These are phyloP conservation scores for Sparus aurata DNA, from an alignment of 2,797 vertebrate species.

Conservation along the genomic window DNA sequence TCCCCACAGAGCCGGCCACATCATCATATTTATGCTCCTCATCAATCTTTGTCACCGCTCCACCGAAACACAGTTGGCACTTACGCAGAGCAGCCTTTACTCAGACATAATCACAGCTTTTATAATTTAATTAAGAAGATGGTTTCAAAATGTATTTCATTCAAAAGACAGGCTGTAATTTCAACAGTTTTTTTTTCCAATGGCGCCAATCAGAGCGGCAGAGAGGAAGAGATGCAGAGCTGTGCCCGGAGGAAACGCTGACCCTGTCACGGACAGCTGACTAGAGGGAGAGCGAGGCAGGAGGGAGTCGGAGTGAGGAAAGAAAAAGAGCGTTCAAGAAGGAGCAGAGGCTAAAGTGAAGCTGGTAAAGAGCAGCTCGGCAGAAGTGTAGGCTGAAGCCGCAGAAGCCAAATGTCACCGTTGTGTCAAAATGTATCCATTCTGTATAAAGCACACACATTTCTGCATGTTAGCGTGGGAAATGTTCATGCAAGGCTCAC, in stretches of 20 bases:
- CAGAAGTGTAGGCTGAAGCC: constrained; percentile 25
- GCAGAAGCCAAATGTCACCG: constrained; percentile 43
- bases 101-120: constrained; percentile 50
- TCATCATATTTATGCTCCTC: constrained; percentile 1
- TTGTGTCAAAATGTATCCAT: constrained; percentile 25
- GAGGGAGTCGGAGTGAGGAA: constrained; percentile 20
- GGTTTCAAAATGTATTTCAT: constrained; percentile 38
- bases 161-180: constrained; percentile 37
- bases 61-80: not conserved
- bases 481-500: not conserved
- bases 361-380: constrained; percentile 17
- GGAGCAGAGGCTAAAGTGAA: constrained; percentile 43
- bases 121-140: constrained; percentile 49
- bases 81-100: constrained; percentile 21
- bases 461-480: constrained; percentile 7
- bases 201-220: constrained; percentile 41
- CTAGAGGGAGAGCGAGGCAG: constrained; percentile 33
- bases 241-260: constrained; percentile 42
- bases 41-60: constrained; percentile 20
- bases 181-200: constrained; percentile 27
- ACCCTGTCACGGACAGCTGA: constrained; percentile 49
- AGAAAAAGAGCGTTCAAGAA: constrained; percentile 32
- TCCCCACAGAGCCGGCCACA: not conserved
- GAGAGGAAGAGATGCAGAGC: constrained; percentile 17
- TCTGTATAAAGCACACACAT: not conserved